These are phyloP conservation scores for Homalodisca vitripennis DNA, from an alignment of 1,140 invertebrate species.

Conservation along the genomic window DNA sequence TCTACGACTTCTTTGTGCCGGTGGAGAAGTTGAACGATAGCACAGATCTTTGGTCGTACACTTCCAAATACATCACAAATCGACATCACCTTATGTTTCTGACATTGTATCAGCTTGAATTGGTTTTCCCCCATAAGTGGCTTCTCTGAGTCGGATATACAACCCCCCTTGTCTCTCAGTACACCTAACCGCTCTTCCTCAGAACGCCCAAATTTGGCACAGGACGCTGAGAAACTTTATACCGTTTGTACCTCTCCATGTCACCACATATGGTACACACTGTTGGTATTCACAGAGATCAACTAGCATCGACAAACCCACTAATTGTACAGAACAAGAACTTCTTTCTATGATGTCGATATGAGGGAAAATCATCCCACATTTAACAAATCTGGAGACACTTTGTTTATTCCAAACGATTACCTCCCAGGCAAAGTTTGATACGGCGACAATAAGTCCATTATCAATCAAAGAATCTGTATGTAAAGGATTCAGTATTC, in stretches of 20 bases:
- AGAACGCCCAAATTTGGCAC: conserved; percentile 3
- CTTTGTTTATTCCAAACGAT: neutral
- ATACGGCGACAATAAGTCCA: neutral
- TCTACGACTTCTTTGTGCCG: neutral
- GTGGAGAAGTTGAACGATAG: conserved; percentile 1
- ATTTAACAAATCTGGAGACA: neutral
- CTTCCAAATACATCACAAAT: conserved; percentile 3
- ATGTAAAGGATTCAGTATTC: neutral
- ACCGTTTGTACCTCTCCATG: conserved; percentile 11
- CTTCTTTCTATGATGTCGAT: conserved; percentile 16
- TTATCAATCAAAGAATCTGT: conserved; percentile 6
- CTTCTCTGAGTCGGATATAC: neutral
- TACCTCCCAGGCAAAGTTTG: neutral
- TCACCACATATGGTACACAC: neutral
- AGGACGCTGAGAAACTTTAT: neutral
- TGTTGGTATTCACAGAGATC: neutral
- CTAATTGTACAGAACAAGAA: neutral
- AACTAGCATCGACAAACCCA: neutral
- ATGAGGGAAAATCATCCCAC: neutral
- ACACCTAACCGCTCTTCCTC: neutral
- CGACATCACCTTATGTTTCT: neutral
- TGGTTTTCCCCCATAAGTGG: conserved; percentile 12
- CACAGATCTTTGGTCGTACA: neutral
- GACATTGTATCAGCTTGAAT: neutral
- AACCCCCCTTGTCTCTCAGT: neutral